phyloP scores from a whole-genome alignment of 2,888 invertebrate genomes.

The Amblyjoppa fuscipennis region DNA sequence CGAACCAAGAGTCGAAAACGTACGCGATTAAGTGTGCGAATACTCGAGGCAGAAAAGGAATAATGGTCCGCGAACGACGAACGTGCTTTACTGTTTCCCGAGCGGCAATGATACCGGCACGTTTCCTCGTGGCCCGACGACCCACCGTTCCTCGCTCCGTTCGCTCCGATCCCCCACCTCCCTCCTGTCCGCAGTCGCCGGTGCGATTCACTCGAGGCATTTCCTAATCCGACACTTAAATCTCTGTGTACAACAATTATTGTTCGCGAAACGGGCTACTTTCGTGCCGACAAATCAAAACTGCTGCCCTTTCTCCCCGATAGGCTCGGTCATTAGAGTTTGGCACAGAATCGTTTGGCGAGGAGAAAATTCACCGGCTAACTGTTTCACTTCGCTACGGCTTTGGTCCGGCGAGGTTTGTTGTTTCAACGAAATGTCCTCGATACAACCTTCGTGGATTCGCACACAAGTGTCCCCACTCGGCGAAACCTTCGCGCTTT shows the following conservation, averaged over 20 bases:
- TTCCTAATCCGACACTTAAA: conserved; percentile 59
- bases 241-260: conserved; percentile 40
- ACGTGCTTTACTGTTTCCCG: conserved; percentile 69
- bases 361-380: background rate
- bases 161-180: conserved; percentile 67
- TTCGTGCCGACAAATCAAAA: conserved; percentile 10
- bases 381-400: background rate
- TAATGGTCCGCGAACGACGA: conserved; percentile 46
- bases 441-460: background rate
- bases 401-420: background rate
- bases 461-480: background rate
- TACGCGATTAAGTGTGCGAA: conserved; percentile 28
- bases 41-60: conserved; percentile 44
- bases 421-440: background rate
- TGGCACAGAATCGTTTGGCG: background rate
- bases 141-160: conserved; percentile 52
- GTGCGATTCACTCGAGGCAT: conserved; percentile 62
- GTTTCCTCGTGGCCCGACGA: conserved; percentile 68
- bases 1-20: conserved; percentile 59
- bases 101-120: conserved; percentile 70
- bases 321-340: background rate
- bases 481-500: conserved; percentile 25
- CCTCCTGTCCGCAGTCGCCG: conserved; percentile 48
- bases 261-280: conserved; percentile 6
- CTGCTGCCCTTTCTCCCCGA: background rate